Evolutionary conservation across 2,888 invertebrate species (phyloP).

Genomic region (Chloroclysta siterata): DNA sequence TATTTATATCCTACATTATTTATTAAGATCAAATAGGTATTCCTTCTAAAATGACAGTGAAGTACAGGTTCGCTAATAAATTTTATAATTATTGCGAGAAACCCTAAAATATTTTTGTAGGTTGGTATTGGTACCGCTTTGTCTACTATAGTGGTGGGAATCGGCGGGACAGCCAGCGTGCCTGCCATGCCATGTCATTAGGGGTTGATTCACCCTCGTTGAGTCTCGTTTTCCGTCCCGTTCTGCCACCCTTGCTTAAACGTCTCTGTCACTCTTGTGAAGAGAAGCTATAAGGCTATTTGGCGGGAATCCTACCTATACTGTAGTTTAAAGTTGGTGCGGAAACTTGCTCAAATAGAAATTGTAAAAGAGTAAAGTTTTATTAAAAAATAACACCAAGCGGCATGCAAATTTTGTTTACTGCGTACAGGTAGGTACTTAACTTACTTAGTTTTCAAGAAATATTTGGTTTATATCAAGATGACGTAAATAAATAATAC

Average conservation of each 20-base stretch:
- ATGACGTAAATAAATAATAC: constrained; percentile 34
- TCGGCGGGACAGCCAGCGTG: constrained; percentile 49
- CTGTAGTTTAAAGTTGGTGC: neutral
- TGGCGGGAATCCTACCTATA: constrained; percentile 47
- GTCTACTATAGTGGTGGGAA: constrained; percentile 13
- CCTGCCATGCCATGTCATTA: constrained; percentile 67
- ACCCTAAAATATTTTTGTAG: neutral
- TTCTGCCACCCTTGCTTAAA: constrained; percentile 68
- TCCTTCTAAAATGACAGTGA: too few species aligned
- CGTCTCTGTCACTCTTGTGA: constrained; percentile 61
- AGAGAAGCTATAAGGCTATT: constrained; percentile 43
- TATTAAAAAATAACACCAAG: neutral
- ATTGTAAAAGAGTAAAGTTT: neutral
- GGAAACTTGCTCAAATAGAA: neutral
- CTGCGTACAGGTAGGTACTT: neutral
- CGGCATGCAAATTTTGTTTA: too few species aligned
- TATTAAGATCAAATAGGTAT: too few species aligned
- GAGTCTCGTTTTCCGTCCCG: constrained; percentile 65
- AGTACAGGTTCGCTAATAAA: too few species aligned
- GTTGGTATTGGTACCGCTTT: neutral
- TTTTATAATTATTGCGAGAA: neutral
- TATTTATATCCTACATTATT: too few species aligned
- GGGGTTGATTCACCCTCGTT: constrained; percentile 81
- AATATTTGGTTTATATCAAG: too few species aligned
- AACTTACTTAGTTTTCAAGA: neutral